phyloP scores from a whole-genome alignment of 2,797 vertebrate genomes.

The Aulostomus chinensis region DNA sequence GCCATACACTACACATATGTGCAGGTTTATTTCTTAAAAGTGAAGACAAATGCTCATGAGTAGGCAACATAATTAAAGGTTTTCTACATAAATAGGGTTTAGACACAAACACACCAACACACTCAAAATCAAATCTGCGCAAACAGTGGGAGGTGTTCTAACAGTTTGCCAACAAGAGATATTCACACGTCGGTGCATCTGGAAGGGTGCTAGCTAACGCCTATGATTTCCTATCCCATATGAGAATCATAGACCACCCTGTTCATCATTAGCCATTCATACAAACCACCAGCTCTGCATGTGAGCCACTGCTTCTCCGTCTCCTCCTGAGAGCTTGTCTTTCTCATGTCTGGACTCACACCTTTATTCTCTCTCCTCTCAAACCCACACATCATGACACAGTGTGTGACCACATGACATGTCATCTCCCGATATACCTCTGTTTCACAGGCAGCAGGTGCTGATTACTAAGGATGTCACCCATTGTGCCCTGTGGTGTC shows the following conservation, averaged over 20 bases:
- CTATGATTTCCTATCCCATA: conserved; percentile 64
- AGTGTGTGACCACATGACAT: conserved; percentile 62
- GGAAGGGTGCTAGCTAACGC: conserved; percentile 66
- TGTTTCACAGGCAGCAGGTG: conserved; percentile 72
- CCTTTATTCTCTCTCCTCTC: conserved; percentile 43
- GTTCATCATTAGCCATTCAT: conserved; percentile 76
- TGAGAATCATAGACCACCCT: conserved; percentile 62
- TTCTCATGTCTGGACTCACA: conserved; percentile 48
- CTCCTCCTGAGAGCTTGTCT: conserved; percentile 41
- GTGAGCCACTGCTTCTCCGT: conserved; percentile 40
- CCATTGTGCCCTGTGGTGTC: conserved; percentile 62
- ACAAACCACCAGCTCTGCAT: conserved; percentile 57
- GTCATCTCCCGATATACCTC: conserved; percentile 63
- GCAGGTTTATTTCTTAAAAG: conserved; percentile 22
- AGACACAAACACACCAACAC: conserved; percentile 13
- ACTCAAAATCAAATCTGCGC: conserved; percentile 30
- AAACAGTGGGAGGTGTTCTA: conserved; percentile 69
- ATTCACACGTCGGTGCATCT: conserved; percentile 69
- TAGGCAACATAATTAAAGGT: conserved; percentile 23
- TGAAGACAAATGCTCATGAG: conserved; percentile 4
- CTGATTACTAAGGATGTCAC: conserved; percentile 80
- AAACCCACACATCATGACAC: conserved; percentile 64
- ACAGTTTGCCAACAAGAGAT: conserved; percentile 71
- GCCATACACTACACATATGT: conserved; percentile 18
- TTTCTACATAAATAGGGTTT: conserved; percentile 29